A percentile compares a stretch with the other conserved stretches of the same genome.
These are phyloP conservation scores for Epizoanthus ramosus DNA, from an alignment of 92 coral and sea anemone genomes.

Conservation along the genomic window DNA sequence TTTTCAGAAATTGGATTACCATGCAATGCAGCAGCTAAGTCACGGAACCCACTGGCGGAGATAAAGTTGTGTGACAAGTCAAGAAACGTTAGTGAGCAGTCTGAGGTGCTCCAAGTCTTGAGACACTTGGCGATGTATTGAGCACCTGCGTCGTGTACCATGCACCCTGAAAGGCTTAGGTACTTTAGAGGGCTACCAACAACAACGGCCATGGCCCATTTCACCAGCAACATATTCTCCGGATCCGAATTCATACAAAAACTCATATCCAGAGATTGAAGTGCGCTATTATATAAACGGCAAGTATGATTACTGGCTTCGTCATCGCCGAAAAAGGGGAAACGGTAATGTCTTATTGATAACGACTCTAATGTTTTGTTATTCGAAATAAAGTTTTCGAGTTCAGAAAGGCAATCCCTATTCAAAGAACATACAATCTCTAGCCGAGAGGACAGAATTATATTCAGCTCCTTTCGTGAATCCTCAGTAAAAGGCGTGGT, in stretches of 20 bases:
- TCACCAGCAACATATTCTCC: background rate
- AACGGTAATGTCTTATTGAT: background rate
- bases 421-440: too few relatives aligned
- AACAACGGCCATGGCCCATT: conserved; percentile 7
- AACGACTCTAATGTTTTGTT: background rate
- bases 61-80: background rate
- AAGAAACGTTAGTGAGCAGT: background rate
- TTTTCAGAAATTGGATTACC: background rate
- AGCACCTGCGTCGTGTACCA: background rate
- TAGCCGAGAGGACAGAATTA: too few relatives aligned
- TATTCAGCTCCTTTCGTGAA: background rate
- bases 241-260: background rate
- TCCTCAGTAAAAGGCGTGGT: background rate
- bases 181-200: background rate
- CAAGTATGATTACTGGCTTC: background rate
- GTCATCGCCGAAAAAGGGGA: background rate
- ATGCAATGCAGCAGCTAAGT: background rate
- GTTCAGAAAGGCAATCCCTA: background rate
- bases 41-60: background rate
- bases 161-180: background rate
- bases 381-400: background rate
- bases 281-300: background rate
- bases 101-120: background rate
- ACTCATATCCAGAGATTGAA: background rate
- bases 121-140: background rate